Conservation (phyloP, 53 echinoderm and acorn worm species). For the Hippasteria phrygiana region DNA sequence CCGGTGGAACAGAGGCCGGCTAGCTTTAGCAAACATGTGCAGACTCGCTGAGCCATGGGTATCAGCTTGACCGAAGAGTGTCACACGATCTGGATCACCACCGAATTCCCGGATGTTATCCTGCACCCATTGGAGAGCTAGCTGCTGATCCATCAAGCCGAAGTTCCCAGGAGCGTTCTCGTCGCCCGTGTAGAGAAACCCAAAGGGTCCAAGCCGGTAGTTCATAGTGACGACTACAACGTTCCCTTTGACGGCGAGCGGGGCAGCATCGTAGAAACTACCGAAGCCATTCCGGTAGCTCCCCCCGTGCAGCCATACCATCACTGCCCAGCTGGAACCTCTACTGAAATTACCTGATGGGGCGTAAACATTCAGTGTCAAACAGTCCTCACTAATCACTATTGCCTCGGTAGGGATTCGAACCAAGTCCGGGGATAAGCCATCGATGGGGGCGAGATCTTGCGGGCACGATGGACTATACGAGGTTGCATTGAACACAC, state of each 20-base stretch:
- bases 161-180: slow-evolving; percentile 77
- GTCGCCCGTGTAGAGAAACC: slow-evolving; percentile 58
- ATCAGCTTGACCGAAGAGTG: slow-evolving; percentile 81
- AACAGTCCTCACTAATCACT: slow-evolving; percentile 77
- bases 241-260: background rate
- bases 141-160: slow-evolving; percentile 85
- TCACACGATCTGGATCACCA: slow-evolving; percentile 77
- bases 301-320: slow-evolving; percentile 48
- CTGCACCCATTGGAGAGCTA: slow-evolving; percentile 84
- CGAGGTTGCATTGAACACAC: slow-evolving; percentile 69
- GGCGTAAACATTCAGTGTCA: slow-evolving; percentile 83
- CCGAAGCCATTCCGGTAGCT: slow-evolving; percentile 14
- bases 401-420: background rate
- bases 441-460: background rate
- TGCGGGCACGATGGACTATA: slow-evolving; percentile 85
- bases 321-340: background rate
- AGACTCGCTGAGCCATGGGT: slow-evolving; percentile 68
- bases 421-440: background rate
- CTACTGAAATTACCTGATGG: slow-evolving; percentile 51
- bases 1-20: slow-evolving; percentile 77
- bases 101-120: slow-evolving; percentile 84
- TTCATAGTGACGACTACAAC: slow-evolving; percentile 28
- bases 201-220: slow-evolving; percentile 47
- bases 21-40: slow-evolving; percentile 68
- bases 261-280: background rate